phyloP scores from a whole-genome alignment of 2,797 vertebrate genomes.

The Coilia nasus region DNA sequence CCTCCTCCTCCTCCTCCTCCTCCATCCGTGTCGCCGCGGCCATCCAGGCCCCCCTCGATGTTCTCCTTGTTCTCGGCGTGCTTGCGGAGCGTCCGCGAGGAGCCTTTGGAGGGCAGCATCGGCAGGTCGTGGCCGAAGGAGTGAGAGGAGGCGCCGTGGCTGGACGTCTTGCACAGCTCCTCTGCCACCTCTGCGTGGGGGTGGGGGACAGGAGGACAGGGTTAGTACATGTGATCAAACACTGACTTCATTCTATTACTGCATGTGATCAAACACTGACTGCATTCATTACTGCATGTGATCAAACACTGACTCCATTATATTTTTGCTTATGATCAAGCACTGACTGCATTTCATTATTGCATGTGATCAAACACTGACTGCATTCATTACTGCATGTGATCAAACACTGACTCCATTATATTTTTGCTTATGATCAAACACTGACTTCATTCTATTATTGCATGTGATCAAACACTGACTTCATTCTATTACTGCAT shows the following conservation, averaged over 20 bases:
- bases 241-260: too few species aligned
- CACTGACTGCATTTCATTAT: neutral
- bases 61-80: constrained; percentile 98
- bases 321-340: too few species aligned
- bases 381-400: neutral
- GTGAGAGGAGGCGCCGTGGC: constrained; percentile 79
- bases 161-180: constrained; percentile 91
- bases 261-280: too few species aligned
- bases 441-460: too few species aligned
- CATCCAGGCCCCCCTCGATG: constrained; percentile 86
- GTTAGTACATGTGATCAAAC: neutral
- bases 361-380: too few species aligned
- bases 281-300: too few species aligned
- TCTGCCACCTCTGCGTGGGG: constrained; percentile 89
- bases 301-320: too few species aligned
- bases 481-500: too few species aligned
- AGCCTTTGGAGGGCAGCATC: constrained; percentile 89
- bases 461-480: too few species aligned
- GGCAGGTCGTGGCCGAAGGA: constrained; percentile 88
- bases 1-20: constrained; percentile 19
- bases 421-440: neutral
- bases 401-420: too few species aligned
- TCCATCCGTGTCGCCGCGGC: constrained; percentile 67
- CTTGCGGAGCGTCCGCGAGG: constrained; percentile 88
- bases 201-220: neutral